These are phyloP conservation scores for Eupithecia abbreviata DNA, from an alignment of 2,888 invertebrate species.

Conservation along the genomic window DNA sequence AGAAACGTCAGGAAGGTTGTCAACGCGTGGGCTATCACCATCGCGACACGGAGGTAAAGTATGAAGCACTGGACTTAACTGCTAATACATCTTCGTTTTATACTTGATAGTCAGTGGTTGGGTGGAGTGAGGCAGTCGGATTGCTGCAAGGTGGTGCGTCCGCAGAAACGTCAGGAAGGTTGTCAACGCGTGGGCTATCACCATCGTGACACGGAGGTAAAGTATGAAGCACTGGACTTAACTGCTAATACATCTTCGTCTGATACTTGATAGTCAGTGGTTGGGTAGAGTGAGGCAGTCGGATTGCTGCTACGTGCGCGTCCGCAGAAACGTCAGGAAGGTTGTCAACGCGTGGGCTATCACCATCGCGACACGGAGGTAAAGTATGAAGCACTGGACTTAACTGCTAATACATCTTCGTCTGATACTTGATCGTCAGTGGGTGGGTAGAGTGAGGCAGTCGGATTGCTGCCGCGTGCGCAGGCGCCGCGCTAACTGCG, in stretches of 20 bases:
- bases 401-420: neutral
- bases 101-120: slow-evolving; percentile 57
- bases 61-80: neutral
- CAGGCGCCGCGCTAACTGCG: slow-evolving; percentile 59
- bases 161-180: slow-evolving; percentile 60
- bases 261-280: neutral
- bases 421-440: slow-evolving; percentile 49
- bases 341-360: slow-evolving; percentile 71
- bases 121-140: slow-evolving; percentile 65
- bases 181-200: slow-evolving; percentile 69
- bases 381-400: neutral
- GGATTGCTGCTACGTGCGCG: slow-evolving; percentile 31
- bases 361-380: slow-evolving; percentile 72
- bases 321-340: slow-evolving; percentile 56
- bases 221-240: neutral
- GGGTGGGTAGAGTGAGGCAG: slow-evolving; percentile 66
- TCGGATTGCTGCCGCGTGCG: slow-evolving; percentile 51
- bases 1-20: slow-evolving; percentile 60
- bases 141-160: slow-evolving; percentile 48
- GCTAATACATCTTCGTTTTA: neutral
- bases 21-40: slow-evolving; percentile 70
- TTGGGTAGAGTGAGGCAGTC: slow-evolving; percentile 9
- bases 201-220: slow-evolving; percentile 65
- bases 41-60: slow-evolving; percentile 66
- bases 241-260: neutral